Percentiles rank a stretch among this genome's conserved stretches.
Evolutionary conservation across 1,140 invertebrate genomes (phyloP).

Genomic region (Episyrphus balteatus): DNA sequence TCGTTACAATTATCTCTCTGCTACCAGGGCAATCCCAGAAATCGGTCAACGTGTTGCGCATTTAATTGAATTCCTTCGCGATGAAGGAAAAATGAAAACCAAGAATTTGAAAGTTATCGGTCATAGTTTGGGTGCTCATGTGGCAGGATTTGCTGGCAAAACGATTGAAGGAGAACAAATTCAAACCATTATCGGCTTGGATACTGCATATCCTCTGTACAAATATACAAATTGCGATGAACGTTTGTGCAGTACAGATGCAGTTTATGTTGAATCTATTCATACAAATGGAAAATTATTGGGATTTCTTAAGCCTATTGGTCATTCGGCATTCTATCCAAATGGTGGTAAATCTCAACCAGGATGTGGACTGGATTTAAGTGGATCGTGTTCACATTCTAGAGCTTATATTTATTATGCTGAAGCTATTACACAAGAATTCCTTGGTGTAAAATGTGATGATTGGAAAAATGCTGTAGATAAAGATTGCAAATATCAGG

Average conservation of each 20-base stretch:
- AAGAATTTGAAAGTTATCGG: slow-evolving; percentile 24
- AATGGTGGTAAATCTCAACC: slow-evolving; percentile 42
- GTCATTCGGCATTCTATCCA: slow-evolving; percentile 41
- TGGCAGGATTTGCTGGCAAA: slow-evolving; percentile 41
- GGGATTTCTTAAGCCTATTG: slow-evolving; percentile 37
- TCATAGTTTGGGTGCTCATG: slow-evolving; percentile 39
- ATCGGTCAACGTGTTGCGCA: too few relatives aligned
- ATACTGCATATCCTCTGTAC: slow-evolving; percentile 39
- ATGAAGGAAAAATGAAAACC: too few relatives aligned
- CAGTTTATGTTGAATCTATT: slow-evolving; percentile 35
- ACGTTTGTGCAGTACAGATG: slow-evolving; percentile 36
- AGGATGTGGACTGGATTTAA: slow-evolving; percentile 39
- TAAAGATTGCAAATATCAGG: slow-evolving; percentile 10
- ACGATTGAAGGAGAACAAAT: slow-evolving; percentile 18
- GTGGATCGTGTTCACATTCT: slow-evolving; percentile 36
- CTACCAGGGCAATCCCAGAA: too few relatives aligned
- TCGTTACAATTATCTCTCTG: too few relatives aligned
- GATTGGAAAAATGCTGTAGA: slow-evolving; percentile 18
- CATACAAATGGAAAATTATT: slow-evolving; percentile 45
- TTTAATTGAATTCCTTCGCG: too few relatives aligned
- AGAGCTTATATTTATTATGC: slow-evolving; percentile 45
- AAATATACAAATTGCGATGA: slow-evolving; percentile 18
- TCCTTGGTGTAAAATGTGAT: slow-evolving; percentile 17
- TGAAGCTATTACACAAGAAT: slow-evolving; percentile 32
- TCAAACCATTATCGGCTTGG: slow-evolving; percentile 34